phyloP scores from a whole-genome alignment of 2,113 vertebrate species.

The Erpornis zantholeuca region DNA sequence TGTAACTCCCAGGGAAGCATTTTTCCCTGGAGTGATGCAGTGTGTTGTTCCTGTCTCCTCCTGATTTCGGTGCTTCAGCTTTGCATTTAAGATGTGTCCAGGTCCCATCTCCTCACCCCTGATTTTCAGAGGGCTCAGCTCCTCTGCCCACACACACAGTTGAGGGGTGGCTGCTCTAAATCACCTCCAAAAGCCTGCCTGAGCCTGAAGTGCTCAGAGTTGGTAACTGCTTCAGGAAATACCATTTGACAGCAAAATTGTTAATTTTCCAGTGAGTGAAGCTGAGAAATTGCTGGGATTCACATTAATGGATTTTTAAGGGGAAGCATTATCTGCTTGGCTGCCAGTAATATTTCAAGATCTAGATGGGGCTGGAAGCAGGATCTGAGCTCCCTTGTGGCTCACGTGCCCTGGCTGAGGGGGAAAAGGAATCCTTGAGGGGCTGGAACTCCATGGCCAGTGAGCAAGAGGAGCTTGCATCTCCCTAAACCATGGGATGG shows the following conservation, averaged over 20 bases:
- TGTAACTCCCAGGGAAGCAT: background rate
- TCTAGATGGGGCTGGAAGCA: background rate
- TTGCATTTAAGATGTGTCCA: background rate
- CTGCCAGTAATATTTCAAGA: background rate
- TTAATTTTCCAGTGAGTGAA: background rate
- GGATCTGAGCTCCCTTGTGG: background rate
- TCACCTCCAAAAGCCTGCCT: background rate
- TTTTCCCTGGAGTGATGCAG: background rate
- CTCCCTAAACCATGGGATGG: background rate
- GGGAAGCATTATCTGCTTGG: background rate
- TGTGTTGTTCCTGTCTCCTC: background rate
- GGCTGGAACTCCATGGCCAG: background rate
- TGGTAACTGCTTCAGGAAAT: background rate
- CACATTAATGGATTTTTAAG: background rate
- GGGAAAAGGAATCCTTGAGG: background rate
- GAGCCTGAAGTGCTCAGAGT: background rate
- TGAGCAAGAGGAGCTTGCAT: background rate
- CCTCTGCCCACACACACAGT: accelerated
- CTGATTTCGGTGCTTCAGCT: background rate
- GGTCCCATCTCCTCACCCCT: background rate
- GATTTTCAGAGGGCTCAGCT: background rate
- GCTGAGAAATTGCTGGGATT: background rate
- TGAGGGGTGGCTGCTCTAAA: background rate
- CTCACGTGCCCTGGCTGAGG: background rate
- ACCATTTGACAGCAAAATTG: background rate